Conservation (phyloP, 2,888 invertebrate genomes). For the Drosophila macrospina region DNA sequence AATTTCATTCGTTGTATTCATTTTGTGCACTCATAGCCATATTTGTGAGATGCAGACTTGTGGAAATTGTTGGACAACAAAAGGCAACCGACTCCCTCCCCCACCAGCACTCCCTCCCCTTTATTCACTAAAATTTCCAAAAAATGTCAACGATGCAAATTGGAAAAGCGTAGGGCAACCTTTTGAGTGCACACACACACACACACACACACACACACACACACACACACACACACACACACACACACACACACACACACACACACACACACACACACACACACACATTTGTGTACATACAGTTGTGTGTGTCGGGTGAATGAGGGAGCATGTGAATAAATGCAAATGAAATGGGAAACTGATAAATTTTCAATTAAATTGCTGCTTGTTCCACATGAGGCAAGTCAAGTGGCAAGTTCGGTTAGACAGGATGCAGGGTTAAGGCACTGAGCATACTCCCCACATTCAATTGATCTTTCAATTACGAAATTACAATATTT, state of each 20-base stretch:
- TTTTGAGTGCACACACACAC: background rate
- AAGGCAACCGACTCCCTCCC: background rate
- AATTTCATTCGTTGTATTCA: conserved; percentile 24
- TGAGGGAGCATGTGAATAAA: conserved; percentile 28
- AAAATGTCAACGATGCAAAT: conserved; percentile 62
- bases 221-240: background rate
- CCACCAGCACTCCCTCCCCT: background rate
- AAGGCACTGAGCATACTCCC: background rate
- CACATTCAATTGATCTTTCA: conserved; percentile 48
- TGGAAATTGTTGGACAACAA: conserved; percentile 28
- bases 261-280: no score
- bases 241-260: background rate
- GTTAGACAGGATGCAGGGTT: conserved; percentile 17
- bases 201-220: background rate
- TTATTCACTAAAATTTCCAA: conserved; percentile 22
- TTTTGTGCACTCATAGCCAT: conserved; percentile 10
- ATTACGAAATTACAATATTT: conserved; percentile 76
- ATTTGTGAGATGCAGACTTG: conserved; percentile 31
- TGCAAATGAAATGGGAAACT: conserved; percentile 76
- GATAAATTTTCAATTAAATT: conserved; percentile 81
- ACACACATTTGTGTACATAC: background rate
- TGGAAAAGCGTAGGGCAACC: conserved; percentile 33
- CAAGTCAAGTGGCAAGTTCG: conserved; percentile 43
- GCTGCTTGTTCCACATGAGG: conserved; percentile 42
- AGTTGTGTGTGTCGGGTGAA: background rate